phyloP scores from a whole-genome alignment of 2,113 vertebrate species.

The Crypturellus undulatus region DNA sequence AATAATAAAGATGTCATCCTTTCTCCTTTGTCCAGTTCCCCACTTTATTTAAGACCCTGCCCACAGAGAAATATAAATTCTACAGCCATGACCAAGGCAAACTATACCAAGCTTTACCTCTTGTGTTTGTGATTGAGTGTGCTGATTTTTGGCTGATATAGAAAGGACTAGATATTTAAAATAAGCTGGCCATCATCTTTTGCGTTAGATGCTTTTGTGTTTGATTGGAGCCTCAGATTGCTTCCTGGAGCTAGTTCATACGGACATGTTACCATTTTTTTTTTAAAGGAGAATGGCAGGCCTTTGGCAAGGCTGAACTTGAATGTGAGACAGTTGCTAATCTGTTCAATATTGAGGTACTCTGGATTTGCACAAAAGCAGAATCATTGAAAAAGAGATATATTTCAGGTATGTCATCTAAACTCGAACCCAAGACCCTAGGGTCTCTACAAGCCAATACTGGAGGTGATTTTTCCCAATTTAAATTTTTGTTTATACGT shows the following conservation, averaged over 20 bases:
- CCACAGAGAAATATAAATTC: background rate
- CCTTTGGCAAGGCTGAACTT: background rate
- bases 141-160: background rate
- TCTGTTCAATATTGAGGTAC: background rate
- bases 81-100: background rate
- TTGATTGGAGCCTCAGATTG: background rate
- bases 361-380: background rate
- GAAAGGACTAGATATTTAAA: background rate
- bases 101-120: background rate
- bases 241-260: background rate
- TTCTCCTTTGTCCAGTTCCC: background rate
- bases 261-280: fast-evolving
- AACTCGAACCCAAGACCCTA: too few species aligned
- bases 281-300: fast-evolving
- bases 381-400: too few species aligned
- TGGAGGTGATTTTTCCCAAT: too few species aligned
- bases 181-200: background rate
- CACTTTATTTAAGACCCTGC: background rate
- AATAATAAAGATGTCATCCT: background rate
- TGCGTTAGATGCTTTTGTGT: background rate
- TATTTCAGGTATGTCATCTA: too few species aligned
- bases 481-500: too few species aligned
- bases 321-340: background rate
- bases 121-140: background rate
- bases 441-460: too few species aligned